These are phyloP conservation scores for Ifrita kowaldi DNA, from an alignment of 2,113 vertebrate species.

Conservation along the genomic window DNA sequence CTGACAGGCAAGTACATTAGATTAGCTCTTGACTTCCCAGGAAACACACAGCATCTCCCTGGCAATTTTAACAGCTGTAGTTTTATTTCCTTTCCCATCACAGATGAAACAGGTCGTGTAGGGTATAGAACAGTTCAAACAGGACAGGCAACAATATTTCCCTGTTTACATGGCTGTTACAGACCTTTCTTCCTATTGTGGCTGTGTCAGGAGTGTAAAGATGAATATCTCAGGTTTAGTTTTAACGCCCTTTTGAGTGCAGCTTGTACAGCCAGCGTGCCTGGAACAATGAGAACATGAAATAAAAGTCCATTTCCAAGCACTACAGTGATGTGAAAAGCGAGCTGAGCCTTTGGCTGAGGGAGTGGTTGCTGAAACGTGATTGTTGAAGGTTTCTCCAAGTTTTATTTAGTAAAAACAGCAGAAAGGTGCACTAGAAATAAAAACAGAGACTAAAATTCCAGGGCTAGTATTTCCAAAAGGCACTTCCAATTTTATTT, in stretches of 20 bases:
- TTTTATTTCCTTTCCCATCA: not conserved
- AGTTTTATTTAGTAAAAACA: not conserved
- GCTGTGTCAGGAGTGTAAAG: not conserved
- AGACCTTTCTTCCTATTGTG: not conserved
- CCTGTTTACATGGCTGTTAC: not conserved
- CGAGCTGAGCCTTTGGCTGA: not conserved
- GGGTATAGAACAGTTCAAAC: not conserved
- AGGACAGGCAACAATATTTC: not conserved
- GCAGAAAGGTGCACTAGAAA: not conserved
- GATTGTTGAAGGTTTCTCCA: not conserved
- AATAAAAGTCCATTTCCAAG: not conserved
- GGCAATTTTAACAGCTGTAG: not conserved
- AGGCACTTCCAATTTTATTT: not conserved
- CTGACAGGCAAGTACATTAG: not conserved
- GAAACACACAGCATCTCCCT: not conserved
- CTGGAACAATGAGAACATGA: not conserved
- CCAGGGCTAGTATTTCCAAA: not conserved
- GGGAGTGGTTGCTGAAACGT: accelerated
- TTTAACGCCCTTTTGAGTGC: not conserved
- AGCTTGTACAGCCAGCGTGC: accelerated
- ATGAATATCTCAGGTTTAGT: not conserved
- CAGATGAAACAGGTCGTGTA: not conserved
- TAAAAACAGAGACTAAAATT: not conserved
- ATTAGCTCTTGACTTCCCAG: not conserved
- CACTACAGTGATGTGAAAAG: not conserved